Evolutionary conservation across 2,888 invertebrate genomes (phyloP), one percentile per base, ranked within the genome.

Genomic region (Perizoma affinitatum): DNA sequence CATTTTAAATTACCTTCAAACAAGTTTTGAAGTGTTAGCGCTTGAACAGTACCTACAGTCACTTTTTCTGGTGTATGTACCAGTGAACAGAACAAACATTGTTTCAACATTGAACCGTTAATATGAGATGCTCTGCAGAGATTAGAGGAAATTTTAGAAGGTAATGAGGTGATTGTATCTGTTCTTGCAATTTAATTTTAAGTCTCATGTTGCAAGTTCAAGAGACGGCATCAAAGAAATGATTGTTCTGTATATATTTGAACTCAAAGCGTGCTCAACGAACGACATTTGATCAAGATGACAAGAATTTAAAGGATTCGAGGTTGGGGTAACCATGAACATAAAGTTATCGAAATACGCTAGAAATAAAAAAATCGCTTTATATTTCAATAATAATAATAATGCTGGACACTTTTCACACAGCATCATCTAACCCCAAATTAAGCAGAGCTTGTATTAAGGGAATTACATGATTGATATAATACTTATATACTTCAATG

Each of bases 31-130:
- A 4, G 33, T 52, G 10, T 22, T 4, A 8, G 33, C 8, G 22
- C 22, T 41, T 35, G 35, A 52, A 10, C 4, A 38, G n/a, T n/a
- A 11, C 1, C 45, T 34, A 45, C 22, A 47, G 8, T 10, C 44
- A 54, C 44, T 53, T 53, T 48, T 36, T 33, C 5, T 4, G 22
- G 35, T 40, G 40, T 35, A 40, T 56, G 48, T 44, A 56, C 60
- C 51, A 61, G 58, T 58, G 58, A 76, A 83, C 83, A 86, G 79
- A 75, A 72, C 69, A 62, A 73, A 74, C 81, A 74, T 80, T 82
- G 84, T 86, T 79, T 68, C 49, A 72, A 67, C 68, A 68, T 66
- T 63, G 55, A 70, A 72, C 72, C 58, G 65, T 71, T 65, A 69
- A 65, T 66, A 72, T 70, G 73, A 79, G 76, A 82, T 84, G 76